These are phyloP conservation scores for Anniella stebbinsi DNA, from an alignment of 2,797 vertebrate species.

Conservation along the genomic window DNA sequence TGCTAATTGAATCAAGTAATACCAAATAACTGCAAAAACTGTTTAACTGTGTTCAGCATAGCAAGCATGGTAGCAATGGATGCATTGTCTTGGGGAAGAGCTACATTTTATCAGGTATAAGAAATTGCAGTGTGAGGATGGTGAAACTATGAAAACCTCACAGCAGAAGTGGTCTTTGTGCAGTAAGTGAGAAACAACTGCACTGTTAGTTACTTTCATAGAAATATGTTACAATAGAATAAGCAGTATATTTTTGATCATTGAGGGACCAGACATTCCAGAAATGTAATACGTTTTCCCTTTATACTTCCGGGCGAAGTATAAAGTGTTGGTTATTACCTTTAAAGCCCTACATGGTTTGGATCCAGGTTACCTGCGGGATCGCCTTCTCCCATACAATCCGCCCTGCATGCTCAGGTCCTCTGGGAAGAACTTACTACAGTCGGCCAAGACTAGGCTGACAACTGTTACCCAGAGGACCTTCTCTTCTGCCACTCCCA, in stretches of 20 bases:
- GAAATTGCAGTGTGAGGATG: neutral
- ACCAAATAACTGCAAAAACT: neutral
- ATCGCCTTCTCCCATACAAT: too few relatives aligned
- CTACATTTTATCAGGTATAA: neutral
- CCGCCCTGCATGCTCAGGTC: too few relatives aligned
- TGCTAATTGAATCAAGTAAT: neutral
- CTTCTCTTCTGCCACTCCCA: too few relatives aligned
- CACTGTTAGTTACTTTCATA: neutral
- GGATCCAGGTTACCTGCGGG: too few relatives aligned
- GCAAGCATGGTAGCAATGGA: neutral
- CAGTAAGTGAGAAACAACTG: neutral
- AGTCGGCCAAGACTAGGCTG: too few relatives aligned
- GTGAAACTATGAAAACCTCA: neutral
- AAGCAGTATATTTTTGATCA: neutral
- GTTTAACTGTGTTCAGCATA: neutral
- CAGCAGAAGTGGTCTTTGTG: neutral
- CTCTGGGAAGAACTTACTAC: too few relatives aligned
- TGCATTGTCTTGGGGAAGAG: neutral
- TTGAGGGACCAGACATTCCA: neutral
- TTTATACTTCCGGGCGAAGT: too few relatives aligned
- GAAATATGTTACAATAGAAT: neutral
- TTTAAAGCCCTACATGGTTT: too few relatives aligned
- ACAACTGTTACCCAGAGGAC: too few relatives aligned
- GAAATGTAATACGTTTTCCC: neutral
- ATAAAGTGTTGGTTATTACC: too few relatives aligned